These are phyloP conservation scores for Carettochelys insculpta DNA, from an alignment of 2,113 vertebrate genomes.

Conservation along the genomic window DNA sequence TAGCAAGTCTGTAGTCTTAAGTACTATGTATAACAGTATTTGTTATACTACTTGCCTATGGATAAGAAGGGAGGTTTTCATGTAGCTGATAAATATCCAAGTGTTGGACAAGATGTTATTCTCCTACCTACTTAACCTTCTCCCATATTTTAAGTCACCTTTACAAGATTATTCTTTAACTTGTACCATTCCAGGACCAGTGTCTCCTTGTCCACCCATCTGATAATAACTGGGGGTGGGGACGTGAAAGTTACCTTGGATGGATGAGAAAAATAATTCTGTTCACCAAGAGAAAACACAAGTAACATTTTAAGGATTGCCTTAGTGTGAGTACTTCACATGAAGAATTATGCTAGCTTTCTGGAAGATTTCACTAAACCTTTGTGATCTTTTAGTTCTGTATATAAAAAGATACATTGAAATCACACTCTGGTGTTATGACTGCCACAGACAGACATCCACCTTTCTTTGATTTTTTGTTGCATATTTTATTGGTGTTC, in stretches of 20 bases:
- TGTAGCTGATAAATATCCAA: neutral
- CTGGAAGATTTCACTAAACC: neutral
- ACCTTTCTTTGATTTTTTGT: conserved; percentile 4
- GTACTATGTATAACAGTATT: neutral
- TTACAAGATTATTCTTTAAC: neutral
- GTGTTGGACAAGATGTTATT: neutral
- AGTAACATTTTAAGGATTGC: neutral
- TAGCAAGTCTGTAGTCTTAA: neutral
- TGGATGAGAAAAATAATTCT: neutral
- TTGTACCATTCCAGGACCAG: neutral
- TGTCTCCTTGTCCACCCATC: neutral
- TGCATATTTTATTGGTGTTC: neutral
- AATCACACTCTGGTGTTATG: conserved; percentile 36
- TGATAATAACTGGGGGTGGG: neutral
- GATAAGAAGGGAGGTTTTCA: neutral
- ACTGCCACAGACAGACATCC: conserved; percentile 16
- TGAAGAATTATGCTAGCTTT: neutral
- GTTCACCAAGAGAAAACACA: neutral
- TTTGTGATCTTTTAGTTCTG: conserved; percentile 30
- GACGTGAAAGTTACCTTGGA: neutral
- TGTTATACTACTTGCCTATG: neutral
- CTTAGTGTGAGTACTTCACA: conserved; percentile 7
- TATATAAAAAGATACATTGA: conserved; percentile 6
- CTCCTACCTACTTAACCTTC: neutral
- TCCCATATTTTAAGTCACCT: neutral